phyloP scores from a whole-genome alignment of 2,797 vertebrate genomes.

The Numenius phaeopus region DNA sequence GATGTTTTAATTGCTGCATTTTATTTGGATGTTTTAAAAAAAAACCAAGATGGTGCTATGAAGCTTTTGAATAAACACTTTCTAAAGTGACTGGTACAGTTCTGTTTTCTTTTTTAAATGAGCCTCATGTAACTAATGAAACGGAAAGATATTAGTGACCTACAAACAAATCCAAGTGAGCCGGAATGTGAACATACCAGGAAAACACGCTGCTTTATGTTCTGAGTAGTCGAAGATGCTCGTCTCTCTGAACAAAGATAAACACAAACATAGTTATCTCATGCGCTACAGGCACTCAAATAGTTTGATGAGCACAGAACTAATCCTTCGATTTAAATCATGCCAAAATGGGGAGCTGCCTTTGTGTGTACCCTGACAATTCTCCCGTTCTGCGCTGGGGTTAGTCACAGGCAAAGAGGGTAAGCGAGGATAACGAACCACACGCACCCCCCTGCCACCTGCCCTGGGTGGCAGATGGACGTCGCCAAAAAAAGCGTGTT shows the following conservation, averaged over 20 bases:
- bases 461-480: not conserved
- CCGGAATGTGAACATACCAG: too few relatives aligned
- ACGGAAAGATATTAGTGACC: not conserved
- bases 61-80: conserved; percentile 86
- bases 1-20: conserved; percentile 72
- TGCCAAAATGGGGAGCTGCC: not conserved
- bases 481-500: too few relatives aligned
- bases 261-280: not conserved
- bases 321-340: not conserved
- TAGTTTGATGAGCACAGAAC: not conserved
- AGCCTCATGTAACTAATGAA: not conserved
- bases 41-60: conserved; percentile 84
- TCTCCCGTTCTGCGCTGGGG: not conserved
- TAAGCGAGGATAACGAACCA: not conserved
- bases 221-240: not conserved
- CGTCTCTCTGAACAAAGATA: not conserved
- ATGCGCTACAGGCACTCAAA: not conserved
- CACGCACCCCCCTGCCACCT: not conserved
- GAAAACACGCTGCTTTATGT: not conserved
- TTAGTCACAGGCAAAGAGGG: not conserved
- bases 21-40: conserved; percentile 79
- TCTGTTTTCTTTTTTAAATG: not conserved
- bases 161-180: not conserved
- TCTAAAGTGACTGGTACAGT: conserved; percentile 68
- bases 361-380: not conserved